These are phyloP conservation scores for Cichlasoma orientale DNA, from an alignment of 2,797 vertebrate species.

Conservation along the genomic window DNA sequence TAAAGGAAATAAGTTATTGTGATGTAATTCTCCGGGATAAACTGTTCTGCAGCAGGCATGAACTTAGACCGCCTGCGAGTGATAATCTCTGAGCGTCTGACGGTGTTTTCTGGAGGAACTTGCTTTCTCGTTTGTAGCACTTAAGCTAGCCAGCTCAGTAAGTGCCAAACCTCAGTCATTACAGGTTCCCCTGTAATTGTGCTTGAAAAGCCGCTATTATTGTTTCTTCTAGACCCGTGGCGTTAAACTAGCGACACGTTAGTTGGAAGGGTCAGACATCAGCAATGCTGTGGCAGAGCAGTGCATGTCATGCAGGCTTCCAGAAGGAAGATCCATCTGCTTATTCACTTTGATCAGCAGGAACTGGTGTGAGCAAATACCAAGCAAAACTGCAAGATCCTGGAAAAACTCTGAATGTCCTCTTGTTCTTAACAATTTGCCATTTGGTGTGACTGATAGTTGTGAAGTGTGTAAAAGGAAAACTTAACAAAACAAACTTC, in stretches of 20 bases:
- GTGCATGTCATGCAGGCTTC: constrained; percentile 48
- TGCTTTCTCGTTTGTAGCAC: constrained; percentile 60
- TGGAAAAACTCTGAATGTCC: background rate
- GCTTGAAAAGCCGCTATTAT: background rate
- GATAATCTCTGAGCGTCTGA: constrained; percentile 66
- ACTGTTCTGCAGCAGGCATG: constrained; percentile 11
- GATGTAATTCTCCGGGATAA: background rate
- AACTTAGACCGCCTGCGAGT: constrained; percentile 63
- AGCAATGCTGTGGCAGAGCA: constrained; percentile 19
- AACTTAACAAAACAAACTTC: background rate
- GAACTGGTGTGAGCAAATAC: constrained; percentile 21
- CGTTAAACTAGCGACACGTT: constrained; percentile 42
- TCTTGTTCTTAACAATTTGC: background rate
- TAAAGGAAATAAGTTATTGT: constrained; percentile 20
- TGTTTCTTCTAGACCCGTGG: constrained; percentile 23
- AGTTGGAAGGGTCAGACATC: constrained; percentile 25
- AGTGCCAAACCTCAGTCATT: constrained; percentile 52
- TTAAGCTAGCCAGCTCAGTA: constrained; percentile 58
- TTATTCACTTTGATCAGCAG: constrained; percentile 25
- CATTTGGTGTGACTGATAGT: background rate
- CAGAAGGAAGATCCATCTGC: constrained; percentile 54
- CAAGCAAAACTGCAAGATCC: background rate
- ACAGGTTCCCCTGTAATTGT: constrained; percentile 36
- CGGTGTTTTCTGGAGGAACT: constrained; percentile 59
- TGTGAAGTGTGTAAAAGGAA: background rate